These are phyloP conservation scores for Venusia cambrica DNA, from an alignment of 2,888 invertebrate genomes.

Conservation along the genomic window DNA sequence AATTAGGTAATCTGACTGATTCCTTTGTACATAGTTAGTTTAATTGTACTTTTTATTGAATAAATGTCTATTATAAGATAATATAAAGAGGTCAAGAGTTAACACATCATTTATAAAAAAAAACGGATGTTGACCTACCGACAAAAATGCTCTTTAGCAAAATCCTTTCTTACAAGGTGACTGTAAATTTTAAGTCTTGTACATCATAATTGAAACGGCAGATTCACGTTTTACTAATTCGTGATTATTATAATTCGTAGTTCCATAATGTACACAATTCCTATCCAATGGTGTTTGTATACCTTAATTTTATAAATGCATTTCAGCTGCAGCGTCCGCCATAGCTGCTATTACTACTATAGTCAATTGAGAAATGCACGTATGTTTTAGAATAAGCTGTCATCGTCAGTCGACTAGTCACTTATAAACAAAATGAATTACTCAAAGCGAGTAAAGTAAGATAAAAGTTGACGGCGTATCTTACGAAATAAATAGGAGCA, in stretches of 20 bases:
- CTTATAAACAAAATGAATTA: conserved; percentile 22
- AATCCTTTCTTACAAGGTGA: no score
- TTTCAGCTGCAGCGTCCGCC: conserved; percentile 26
- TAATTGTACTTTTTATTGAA: no score
- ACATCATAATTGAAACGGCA: conserved; percentile 56
- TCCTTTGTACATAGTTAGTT: no score
- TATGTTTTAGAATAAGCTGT: conserved; percentile 29
- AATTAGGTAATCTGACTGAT: no score
- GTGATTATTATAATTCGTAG: conserved; percentile 60
- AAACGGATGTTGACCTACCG: no score
- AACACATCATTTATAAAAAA: no score
- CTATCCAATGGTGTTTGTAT: conserved; percentile 53
- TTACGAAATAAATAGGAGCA: conserved; percentile 26
- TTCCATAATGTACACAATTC: conserved; percentile 73
- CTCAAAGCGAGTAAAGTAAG: conserved; percentile 10
- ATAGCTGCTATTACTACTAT: conserved; percentile 16
- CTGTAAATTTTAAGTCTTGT: no score
- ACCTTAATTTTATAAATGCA: conserved; percentile 54
- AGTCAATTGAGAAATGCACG: conserved; percentile 14
- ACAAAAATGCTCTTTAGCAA: no score
- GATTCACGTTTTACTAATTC: conserved; percentile 40
- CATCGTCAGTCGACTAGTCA: conserved; percentile 31
- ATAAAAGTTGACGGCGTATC: conserved; percentile 16
- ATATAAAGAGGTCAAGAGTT: no score
- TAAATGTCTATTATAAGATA: no score